Evolutionary conservation across 2,888 invertebrate genomes (phyloP).

Genomic region (Diaperis boleti): DNA sequence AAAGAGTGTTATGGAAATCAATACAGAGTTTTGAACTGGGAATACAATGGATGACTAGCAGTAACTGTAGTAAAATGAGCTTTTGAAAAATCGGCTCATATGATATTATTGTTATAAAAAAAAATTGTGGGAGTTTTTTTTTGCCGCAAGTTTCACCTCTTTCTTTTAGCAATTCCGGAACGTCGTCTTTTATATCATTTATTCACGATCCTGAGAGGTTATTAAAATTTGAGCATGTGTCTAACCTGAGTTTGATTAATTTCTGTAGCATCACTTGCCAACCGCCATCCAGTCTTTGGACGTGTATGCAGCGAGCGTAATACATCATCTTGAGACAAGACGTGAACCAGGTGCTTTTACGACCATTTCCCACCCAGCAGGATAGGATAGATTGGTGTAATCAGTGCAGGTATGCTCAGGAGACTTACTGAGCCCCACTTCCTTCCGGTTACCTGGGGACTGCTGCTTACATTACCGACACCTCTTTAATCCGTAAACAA

Average conservation of each 20-base stretch:
- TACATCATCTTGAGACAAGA: slow-evolving; percentile 36
- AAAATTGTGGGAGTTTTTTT: not conserved
- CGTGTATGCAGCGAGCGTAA: slow-evolving; percentile 32
- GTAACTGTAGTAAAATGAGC: no score
- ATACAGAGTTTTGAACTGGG: no score
- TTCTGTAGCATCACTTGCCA: slow-evolving; percentile 23
- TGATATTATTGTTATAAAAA: no score
- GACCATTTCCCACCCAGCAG: slow-evolving; percentile 29
- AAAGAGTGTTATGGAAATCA: no score
- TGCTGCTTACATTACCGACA: slow-evolving; percentile 10
- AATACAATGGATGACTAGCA: no score
- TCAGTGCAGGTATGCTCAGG: slow-evolving; percentile 38
- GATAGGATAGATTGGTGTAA: no score
- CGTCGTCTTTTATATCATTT: slow-evolving; percentile 1
- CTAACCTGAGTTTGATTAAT: slow-evolving; percentile 26
- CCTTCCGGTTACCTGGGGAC: slow-evolving; percentile 28
- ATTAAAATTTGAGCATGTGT: slow-evolving; percentile 30
- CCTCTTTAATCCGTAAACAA: slow-evolving; percentile 27
- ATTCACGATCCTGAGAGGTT: slow-evolving; percentile 7
- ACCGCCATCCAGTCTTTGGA: slow-evolving; percentile 23
- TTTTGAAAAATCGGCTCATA: no score
- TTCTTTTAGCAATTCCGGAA: not conserved
- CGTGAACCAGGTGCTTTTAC: slow-evolving; percentile 39
- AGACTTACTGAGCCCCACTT: slow-evolving; percentile 36
- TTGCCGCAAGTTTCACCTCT: not conserved